Base-by-base conservation (phyloP, 1,140 invertebrate species). In the Drosophila lowei region DNA sequence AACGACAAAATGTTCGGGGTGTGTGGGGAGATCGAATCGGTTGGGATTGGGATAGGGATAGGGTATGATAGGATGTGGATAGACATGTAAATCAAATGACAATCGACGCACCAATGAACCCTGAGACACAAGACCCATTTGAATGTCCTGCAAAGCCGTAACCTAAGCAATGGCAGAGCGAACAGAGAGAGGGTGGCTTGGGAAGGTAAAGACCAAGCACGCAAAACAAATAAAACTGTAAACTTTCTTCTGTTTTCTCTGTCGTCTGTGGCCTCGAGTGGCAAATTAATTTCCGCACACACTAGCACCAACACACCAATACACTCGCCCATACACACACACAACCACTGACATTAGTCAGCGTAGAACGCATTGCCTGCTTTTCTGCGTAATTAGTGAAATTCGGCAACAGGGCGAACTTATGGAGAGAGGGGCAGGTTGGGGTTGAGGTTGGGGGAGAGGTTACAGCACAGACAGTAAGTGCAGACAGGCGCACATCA, bases 341-440 rank as follows among this genome's bases (percentile, higher is more conserved):
- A 34, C 9, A 0, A 43, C 34, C 64, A 41, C 47, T 15, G 43
- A 53, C 60, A 44, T 18, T 18, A 21, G 34, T n/a, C 46, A 70
- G 48, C 9, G 54, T 25, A 25, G 73, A 49, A 48, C 59, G 42
- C 61, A 75, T 67, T 75, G 72, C 72, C 71, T 74, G 43, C 72
- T 85, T 85, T 85, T 81, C 62, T 68, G 68, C 73, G 81, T 85
- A 85, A 85, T 85, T 85, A 85, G 81, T 88, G 81, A 88, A 85
- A 83, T 85, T 83, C 68, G 71, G 79, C 79, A 84, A 72, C 79
- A 74, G 58, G 56, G 79, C 79, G 44, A 56, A 56, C 50, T 68
- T 70, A 13, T 1, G 52, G 11, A 21, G 50, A 41, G 30, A 53
- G 63, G 68, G 63, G 64, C 77, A 81, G 65, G 78, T 25, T 25